Base-by-base conservation (phyloP, 1,140 invertebrate species). In the Drosophila arawakana region DNA sequence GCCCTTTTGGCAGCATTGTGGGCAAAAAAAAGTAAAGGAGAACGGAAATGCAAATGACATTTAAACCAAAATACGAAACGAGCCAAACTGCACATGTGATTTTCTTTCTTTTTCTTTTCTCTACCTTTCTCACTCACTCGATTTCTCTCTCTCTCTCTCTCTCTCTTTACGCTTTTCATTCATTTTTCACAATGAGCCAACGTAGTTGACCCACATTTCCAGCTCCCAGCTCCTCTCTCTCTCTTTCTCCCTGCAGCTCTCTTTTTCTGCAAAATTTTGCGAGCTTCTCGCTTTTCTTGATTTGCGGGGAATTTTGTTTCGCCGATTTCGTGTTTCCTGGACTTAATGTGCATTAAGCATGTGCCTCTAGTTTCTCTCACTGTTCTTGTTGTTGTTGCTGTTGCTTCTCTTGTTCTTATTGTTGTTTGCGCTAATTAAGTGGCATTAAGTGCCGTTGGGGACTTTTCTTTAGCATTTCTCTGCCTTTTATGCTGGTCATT, bases 191-290 rank as follows among this genome's bases (percentile, higher is more conserved):
- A 86, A 81, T 82, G 75, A 76, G 35, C 49, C 67, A 76, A 79
- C 65, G 57, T 65, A 82, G 79, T 85, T 85, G 82, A 85, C 82
- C 82, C 83, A 85, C 65, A 86, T 88, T 85, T 43, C 55, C 55
- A 10, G 55, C 50, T 7, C 25, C 25, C 25, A 30, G 25, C 6
- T 30, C 25, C 9, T 13, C 35, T 73, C 34, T 7, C 25, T 37
- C 37, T 61, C 8, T 5, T 54, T 35, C 54, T 11, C 41, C 18
- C 21, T 15, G 10, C 10, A 0, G 3, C 9, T 66, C 7, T 21
- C 2, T 11, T 25, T 57, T 57, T 21, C 10, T 15, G 4, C 68
- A 57, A 21, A 49, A 25, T 47, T 57, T 59, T 50, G 37, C 39
- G 18, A 52, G 50, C 34, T 55, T 44, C 55, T 18, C 62, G 13